A percentile compares a stretch with the other conserved stretches of the same genome.
These are phyloP conservation scores for Psephotus haematonotus DNA, from an alignment of 2,113 vertebrate species.

Conservation along the genomic window DNA sequence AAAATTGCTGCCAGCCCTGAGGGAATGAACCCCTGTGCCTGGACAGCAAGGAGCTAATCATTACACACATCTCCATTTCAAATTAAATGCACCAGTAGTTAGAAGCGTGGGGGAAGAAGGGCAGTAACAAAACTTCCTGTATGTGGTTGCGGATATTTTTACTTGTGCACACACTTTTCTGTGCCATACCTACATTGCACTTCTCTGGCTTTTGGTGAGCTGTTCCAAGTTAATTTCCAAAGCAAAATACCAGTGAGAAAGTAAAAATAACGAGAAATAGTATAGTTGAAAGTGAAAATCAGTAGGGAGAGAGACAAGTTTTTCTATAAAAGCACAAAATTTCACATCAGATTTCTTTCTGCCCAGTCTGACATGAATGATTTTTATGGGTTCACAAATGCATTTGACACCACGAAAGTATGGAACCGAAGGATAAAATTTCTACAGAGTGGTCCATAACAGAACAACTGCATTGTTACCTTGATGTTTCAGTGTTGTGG, in stretches of 20 bases:
- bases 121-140: not conserved
- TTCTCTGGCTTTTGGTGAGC: not conserved
- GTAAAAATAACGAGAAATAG: not conserved
- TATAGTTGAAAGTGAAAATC: not conserved
- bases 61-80: not conserved
- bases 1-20: not conserved
- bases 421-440: not conserved
- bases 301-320: not conserved
- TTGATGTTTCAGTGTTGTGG: not conserved
- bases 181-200: not conserved
- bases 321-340: not conserved
- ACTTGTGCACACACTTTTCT: not conserved
- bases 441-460: not conserved
- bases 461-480: not conserved
- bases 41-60: not conserved
- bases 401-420: not conserved
- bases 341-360: conserved; percentile 2
- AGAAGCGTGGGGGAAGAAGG: not conserved
- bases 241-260: not conserved
- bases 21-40: not conserved
- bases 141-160: not conserved
- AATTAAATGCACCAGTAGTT: not conserved
- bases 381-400: not conserved
- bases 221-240: not conserved
- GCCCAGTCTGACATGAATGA: not conserved